phyloP scores from a whole-genome alignment of 1,140 invertebrate species.

The Achatina immaculata region DNA sequence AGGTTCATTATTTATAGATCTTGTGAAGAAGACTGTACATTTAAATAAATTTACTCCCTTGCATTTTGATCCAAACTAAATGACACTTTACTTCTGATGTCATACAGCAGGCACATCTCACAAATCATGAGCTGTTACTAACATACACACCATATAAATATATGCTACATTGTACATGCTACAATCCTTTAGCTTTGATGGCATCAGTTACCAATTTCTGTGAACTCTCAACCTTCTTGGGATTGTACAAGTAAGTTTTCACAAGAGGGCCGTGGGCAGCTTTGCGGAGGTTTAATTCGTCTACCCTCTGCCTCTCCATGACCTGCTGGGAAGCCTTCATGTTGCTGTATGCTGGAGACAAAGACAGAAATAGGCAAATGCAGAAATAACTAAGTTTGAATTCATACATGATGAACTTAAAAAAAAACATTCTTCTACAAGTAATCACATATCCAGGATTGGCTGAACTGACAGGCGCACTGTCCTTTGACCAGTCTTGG shows the following conservation, averaged over 20 bases:
- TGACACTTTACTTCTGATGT: too few relatives aligned
- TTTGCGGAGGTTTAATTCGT: slow-evolving; percentile 83
- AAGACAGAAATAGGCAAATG: not conserved
- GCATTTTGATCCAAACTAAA: too few relatives aligned
- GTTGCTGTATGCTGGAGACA: slow-evolving; percentile 74
- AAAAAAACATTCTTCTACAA: not conserved
- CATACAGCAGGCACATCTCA: too few relatives aligned
- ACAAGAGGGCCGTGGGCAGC: slow-evolving; percentile 86
- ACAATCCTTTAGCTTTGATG: not conserved
- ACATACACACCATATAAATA: too few relatives aligned
- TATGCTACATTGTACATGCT: too few relatives aligned
- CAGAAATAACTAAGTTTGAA: not conserved
- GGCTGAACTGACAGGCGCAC: not conserved
- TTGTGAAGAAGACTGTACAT: too few relatives aligned
- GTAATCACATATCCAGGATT: not conserved
- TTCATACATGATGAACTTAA: not conserved
- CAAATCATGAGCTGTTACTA: too few relatives aligned
- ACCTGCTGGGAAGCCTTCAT: slow-evolving; percentile 84
- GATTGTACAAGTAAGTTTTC: slow-evolving; percentile 90
- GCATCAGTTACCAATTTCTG: not conserved
- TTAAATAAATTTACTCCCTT: too few relatives aligned
- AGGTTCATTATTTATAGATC: too few relatives aligned
- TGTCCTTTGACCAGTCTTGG: not conserved
- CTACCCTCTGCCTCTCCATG: slow-evolving; percentile 81
- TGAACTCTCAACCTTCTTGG: slow-evolving; percentile 73